A percentile compares a stretch with the other conserved stretches of the same genome.
phyloP scores from a whole-genome alignment of 2,113 vertebrate genomes.

The Platysteira castanea region DNA sequence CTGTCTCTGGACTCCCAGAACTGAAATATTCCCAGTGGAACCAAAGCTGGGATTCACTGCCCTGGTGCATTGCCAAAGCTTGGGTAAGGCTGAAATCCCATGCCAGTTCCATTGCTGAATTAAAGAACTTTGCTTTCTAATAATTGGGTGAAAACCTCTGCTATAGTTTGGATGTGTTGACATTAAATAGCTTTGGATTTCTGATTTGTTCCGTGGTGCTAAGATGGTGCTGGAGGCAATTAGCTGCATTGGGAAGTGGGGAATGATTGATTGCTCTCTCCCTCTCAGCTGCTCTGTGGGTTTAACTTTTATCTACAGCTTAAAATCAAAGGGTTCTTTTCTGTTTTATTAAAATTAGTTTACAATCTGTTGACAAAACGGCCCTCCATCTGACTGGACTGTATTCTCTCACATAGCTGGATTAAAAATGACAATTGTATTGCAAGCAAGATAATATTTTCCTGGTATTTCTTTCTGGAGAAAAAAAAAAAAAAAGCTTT shows the following conservation, averaged over 20 bases:
- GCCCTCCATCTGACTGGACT: not conserved
- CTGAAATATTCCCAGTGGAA: not conserved
- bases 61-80: not conserved
- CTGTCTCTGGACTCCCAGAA: not conserved
- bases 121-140: not conserved
- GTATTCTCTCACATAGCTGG: not conserved
- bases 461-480: not conserved
- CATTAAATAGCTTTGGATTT: conserved; percentile 23
- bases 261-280: conserved; percentile 38
- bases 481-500: not conserved
- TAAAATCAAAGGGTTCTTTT: not conserved
- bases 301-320: conserved; percentile 39
- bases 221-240: conserved; percentile 42
- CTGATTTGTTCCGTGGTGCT: not conserved
- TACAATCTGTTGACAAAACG: not conserved
- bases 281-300: conserved; percentile 15
- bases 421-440: conserved; percentile 1
- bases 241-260: not conserved
- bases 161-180: not conserved
- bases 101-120: not conserved
- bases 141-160: not conserved
- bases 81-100: not conserved
- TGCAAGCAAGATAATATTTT: not conserved
- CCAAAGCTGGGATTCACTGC: not conserved
- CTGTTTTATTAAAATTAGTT: not conserved